A percentile compares a stretch with the other conserved stretches of the same genome.
phyloP scores from a whole-genome alignment of 2,888 invertebrate genomes.

The Diarsia rubi region DNA sequence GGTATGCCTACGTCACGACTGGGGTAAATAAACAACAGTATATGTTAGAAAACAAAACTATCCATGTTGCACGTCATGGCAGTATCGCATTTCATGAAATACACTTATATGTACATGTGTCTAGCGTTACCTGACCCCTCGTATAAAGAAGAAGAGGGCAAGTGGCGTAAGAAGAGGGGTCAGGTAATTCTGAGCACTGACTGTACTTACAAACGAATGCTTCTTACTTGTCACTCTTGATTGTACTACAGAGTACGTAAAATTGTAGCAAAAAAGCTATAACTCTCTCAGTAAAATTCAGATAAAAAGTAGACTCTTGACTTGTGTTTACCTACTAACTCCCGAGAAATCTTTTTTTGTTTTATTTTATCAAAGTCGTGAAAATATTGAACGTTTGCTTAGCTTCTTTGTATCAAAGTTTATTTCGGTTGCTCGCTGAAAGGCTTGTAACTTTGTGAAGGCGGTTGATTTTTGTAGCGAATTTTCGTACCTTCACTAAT shows the following conservation, averaged over 20 bases:
- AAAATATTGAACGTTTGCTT: conserved; percentile 18
- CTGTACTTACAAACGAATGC: conserved; percentile 11
- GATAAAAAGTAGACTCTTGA: conserved; percentile 1
- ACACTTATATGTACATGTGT: neutral
- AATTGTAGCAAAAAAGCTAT: neutral
- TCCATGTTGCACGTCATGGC: neutral
- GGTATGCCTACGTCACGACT: conserved; percentile 23
- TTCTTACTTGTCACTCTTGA: conserved; percentile 11
- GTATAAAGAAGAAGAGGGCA: too few species aligned
- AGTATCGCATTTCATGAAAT: conserved; percentile 23
- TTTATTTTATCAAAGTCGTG: neutral
- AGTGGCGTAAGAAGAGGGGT: too few species aligned
- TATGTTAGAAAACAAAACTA: conserved; percentile 7
- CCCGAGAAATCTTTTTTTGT: neutral
- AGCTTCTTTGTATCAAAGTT: neutral
- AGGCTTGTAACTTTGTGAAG: neutral
- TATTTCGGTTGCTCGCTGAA: neutral
- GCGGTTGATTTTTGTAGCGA: neutral
- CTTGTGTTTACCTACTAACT: neutral
- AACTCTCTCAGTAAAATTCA: neutral
- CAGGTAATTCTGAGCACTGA: too few species aligned
- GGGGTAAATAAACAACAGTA: conserved; percentile 29
- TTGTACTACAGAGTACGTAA: neutral
- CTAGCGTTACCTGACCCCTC: too few species aligned
- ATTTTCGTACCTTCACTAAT: neutral